These are phyloP conservation scores for Pseudochirops cupreus DNA, from an alignment of 2,797 vertebrate species.

Conservation along the genomic window DNA sequence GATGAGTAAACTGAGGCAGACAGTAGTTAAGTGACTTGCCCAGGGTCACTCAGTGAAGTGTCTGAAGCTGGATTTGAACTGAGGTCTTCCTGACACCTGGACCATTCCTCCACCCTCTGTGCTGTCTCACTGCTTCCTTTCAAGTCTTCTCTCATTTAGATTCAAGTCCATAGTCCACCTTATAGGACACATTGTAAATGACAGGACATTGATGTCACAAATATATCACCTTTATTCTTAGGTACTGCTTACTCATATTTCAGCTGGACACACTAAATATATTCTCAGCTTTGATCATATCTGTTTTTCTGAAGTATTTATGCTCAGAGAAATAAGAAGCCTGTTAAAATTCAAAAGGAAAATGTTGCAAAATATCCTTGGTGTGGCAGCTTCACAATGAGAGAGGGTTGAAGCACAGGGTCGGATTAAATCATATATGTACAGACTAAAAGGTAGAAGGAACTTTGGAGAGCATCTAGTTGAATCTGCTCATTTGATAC, in stretches of 20 bases:
- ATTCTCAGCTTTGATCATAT: not conserved
- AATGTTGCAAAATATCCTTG: not conserved
- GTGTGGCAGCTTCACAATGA: not conserved
- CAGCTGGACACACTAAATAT: not conserved
- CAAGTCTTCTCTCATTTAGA: not conserved
- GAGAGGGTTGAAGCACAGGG: not conserved
- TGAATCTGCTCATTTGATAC: not conserved
- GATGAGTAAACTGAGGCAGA: not conserved
- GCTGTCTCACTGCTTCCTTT: not conserved
- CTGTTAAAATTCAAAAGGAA: not conserved
- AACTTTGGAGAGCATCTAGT: not conserved
- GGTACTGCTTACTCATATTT: not conserved
- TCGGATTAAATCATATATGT: not conserved
- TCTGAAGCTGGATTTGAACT: not conserved
- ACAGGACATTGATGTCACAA: not conserved
- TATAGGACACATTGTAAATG: not conserved
- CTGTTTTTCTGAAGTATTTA: not conserved
- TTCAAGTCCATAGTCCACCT: not conserved
- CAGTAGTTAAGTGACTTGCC: not conserved
- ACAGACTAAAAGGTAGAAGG: not conserved
- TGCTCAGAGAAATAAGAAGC: not conserved
- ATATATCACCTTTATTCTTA: not conserved
- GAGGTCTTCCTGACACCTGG: not conserved
- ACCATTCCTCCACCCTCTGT: not conserved
- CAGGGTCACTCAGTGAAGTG: not conserved